Evolutionary conservation across 2,113 vertebrate species (phyloP).

Genomic region (Gymnogyps californianus): DNA sequence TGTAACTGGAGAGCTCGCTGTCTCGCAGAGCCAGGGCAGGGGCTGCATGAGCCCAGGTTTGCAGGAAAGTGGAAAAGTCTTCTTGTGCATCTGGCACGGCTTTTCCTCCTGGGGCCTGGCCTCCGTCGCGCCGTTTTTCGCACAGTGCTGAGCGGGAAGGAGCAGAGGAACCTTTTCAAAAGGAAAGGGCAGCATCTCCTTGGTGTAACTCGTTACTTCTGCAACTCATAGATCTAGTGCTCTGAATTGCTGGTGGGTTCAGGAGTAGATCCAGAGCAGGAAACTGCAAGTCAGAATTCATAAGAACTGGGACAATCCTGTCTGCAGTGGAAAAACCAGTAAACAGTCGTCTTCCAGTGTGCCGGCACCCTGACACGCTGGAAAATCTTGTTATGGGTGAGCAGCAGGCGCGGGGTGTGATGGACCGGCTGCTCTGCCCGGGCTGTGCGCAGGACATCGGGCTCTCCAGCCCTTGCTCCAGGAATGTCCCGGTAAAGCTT

Average conservation of each 20-base stretch:
- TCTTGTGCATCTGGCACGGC: neutral
- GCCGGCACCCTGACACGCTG: accelerated
- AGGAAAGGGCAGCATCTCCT: neutral
- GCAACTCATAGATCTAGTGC: neutral
- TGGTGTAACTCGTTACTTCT: neutral
- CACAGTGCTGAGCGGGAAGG: neutral
- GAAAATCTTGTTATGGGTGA: neutral
- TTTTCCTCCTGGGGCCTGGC: neutral
- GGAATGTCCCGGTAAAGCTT: neutral
- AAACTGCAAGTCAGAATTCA: neutral
- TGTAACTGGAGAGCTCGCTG: neutral
- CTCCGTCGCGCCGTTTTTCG: accelerated
- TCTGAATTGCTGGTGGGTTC: neutral
- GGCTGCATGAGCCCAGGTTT: accelerated
- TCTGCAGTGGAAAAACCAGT: neutral
- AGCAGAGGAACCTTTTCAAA: neutral
- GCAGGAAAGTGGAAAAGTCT: neutral
- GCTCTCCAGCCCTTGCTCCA: neutral
- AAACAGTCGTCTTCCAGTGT: accelerated
- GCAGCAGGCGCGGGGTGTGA: neutral
- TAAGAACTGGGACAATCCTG: neutral
- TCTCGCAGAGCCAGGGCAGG: neutral
- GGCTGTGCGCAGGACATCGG: accelerated
- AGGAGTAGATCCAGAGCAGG: neutral
- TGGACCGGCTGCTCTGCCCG: neutral